Evolutionary conservation across 2,113 vertebrate genomes (phyloP).

Genomic region (Pholis gunnellus): DNA sequence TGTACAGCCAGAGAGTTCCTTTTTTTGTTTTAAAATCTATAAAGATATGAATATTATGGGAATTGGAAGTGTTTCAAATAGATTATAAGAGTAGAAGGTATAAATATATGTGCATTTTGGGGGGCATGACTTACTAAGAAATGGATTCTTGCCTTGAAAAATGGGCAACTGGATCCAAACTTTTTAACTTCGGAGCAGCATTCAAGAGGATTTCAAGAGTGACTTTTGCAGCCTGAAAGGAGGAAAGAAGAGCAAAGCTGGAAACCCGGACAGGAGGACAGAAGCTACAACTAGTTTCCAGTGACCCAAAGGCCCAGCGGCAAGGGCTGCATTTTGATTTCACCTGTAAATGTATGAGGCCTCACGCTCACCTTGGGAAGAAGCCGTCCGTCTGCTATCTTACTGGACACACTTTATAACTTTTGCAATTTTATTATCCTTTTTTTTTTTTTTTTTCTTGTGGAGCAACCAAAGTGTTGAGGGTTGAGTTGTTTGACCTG

Average conservation of each 20-base stretch:
- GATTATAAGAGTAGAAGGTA: constrained; percentile 25
- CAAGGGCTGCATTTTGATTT: constrained; percentile 47
- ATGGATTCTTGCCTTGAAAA: constrained; percentile 47
- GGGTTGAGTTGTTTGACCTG: constrained; percentile 27
- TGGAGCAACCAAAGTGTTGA: constrained; percentile 19
- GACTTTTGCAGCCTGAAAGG: constrained; percentile 36
- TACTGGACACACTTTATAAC: constrained; percentile 47
- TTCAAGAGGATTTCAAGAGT: constrained; percentile 31
- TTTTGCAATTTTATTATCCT: constrained; percentile 50
- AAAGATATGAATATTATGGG: constrained; percentile 33
- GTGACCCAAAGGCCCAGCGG: constrained; percentile 32
- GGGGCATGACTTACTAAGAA: constrained; percentile 34
- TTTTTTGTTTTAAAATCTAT: constrained; percentile 25
- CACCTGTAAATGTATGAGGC: constrained; percentile 55
- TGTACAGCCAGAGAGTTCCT: constrained; percentile 60
- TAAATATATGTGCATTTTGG: constrained; percentile 50
- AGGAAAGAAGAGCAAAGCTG: constrained; percentile 17
- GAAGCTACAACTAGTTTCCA: constrained; percentile 40
- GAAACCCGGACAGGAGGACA: constrained; percentile 30
- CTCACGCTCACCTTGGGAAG: constrained; percentile 44
- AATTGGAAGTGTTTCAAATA: constrained; percentile 36
- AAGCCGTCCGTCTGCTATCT: constrained; percentile 27
- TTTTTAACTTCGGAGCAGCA: constrained; percentile 17
- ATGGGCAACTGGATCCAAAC: constrained; percentile 24
- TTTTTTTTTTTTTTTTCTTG: neutral